Evolutionary conservation across 2,888 invertebrate species (phyloP).

Genomic region (Clunio marinus): DNA sequence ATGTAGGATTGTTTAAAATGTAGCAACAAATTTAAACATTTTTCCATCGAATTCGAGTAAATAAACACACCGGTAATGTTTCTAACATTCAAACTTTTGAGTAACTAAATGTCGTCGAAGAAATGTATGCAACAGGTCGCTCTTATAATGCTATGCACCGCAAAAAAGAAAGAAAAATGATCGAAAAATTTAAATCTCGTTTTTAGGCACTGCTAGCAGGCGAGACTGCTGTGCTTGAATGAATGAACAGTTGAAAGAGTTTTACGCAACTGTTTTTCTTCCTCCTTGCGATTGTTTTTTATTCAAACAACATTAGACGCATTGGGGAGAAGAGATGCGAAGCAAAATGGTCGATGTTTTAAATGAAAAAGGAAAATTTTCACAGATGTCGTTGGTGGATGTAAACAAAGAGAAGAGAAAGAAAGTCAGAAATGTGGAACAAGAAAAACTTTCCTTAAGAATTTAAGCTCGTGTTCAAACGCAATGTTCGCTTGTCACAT

Average conservation of each 20-base stretch:
- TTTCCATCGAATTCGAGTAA: no score
- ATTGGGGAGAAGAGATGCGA: constrained; percentile 12
- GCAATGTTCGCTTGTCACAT: not conserved
- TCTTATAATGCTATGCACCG: constrained; percentile 4
- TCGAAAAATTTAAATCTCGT: not conserved
- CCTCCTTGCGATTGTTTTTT: not conserved
- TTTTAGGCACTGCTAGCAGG: no score
- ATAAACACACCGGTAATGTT: no score
- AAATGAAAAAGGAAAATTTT: not conserved
- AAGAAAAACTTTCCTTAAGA: not conserved
- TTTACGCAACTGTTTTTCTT: constrained; percentile 13
- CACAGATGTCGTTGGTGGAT: constrained; percentile 10
- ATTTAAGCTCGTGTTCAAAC: constrained; percentile 9
- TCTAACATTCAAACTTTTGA: no score
- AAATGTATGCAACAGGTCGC: not conserved
- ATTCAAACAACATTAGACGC: no score
- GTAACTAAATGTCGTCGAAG: not conserved
- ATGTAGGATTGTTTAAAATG: not conserved
- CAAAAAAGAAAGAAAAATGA: not conserved
- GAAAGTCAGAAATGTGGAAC: not conserved
- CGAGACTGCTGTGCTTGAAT: not conserved
- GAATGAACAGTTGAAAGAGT: constrained; percentile 3
- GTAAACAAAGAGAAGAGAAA: not conserved
- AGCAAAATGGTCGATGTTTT: constrained; percentile 29
- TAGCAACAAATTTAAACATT: not conserved